These are phyloP conservation scores for Pelecanus crispus DNA, from an alignment of 2,113 vertebrate genomes.

Conservation along the genomic window DNA sequence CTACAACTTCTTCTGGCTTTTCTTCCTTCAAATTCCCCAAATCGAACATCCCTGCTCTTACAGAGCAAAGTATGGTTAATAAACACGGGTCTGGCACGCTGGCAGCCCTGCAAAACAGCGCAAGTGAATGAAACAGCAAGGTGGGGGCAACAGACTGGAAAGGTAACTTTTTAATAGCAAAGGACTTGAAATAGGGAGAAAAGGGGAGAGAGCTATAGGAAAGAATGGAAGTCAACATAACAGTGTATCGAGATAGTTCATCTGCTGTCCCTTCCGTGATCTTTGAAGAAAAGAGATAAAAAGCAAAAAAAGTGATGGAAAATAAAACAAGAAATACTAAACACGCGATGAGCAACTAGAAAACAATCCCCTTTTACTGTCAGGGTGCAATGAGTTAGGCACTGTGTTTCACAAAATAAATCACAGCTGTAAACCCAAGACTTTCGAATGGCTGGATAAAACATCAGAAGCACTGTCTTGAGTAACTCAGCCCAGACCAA, in stretches of 20 bases:
- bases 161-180: background rate
- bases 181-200: background rate
- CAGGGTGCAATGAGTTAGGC: background rate
- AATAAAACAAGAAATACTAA: background rate
- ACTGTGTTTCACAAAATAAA: background rate
- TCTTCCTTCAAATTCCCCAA: background rate
- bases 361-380: background rate
- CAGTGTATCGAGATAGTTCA: background rate
- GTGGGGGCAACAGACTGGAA: background rate
- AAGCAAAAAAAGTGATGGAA: background rate
- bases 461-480: background rate
- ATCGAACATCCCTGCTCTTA: background rate
- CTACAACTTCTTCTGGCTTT: background rate
- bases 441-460: background rate
- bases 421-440: background rate
- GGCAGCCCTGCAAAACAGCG: background rate
- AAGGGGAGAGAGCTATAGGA: background rate
- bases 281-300: accelerated
- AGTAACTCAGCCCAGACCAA: background rate
- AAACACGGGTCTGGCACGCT: background rate
- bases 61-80: background rate
- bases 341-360: background rate
- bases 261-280: background rate
- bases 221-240: background rate
- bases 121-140: background rate